These are phyloP conservation scores for Chamaea fasciata DNA, from an alignment of 2,113 vertebrate species.

Conservation along the genomic window DNA sequence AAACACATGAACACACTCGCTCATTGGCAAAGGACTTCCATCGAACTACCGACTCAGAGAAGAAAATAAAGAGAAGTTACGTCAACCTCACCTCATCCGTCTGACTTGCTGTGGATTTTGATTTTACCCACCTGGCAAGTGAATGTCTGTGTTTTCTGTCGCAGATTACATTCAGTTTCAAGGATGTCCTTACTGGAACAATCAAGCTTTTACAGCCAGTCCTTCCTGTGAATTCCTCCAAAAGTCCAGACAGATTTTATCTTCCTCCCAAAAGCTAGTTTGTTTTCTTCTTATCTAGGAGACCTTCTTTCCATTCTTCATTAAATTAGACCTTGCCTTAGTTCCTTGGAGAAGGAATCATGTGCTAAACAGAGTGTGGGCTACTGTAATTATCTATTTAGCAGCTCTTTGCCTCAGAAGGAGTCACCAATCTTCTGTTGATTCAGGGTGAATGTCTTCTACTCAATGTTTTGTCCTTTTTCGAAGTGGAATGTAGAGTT, in stretches of 20 bases:
- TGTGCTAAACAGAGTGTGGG: background rate
- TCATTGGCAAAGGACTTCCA: background rate
- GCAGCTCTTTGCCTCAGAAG: background rate
- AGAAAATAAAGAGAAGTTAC: fast-evolving
- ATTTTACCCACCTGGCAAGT: background rate
- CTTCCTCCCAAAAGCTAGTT: background rate
- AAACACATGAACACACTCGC: fast-evolving
- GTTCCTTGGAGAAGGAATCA: background rate
- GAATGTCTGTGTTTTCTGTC: background rate
- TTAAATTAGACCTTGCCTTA: background rate
- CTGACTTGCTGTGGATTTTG: background rate
- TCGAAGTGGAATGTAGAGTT: background rate
- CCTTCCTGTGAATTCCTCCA: background rate
- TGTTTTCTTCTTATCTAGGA: background rate
- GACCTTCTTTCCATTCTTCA: background rate
- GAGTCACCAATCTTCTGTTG: background rate
- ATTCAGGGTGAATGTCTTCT: background rate
- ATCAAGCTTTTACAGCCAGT: background rate
- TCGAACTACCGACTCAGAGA: fast-evolving
- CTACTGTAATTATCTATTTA: background rate
- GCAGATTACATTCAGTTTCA: background rate
- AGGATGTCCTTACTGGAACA: background rate
- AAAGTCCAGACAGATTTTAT: background rate
- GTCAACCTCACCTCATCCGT: fast-evolving
- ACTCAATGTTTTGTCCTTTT: background rate